Evolutionary conservation across 2,888 invertebrate genomes (phyloP).

Genomic region (Cepaea hortensis): DNA sequence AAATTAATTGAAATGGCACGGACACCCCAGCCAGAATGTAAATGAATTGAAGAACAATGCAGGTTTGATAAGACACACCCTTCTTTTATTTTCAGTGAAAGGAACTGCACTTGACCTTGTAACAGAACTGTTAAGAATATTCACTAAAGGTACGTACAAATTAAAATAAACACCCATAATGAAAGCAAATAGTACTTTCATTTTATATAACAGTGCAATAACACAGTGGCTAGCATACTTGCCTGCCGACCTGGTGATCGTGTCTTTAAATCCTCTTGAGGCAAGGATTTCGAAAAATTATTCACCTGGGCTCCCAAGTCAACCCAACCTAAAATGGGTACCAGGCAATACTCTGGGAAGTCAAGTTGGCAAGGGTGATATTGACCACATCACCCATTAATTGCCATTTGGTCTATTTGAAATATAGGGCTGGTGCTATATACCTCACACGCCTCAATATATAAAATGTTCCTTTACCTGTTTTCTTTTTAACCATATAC

Average conservation of each 20-base stretch:
- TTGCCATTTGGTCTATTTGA: neutral
- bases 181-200: neutral
- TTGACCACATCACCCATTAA: too few species aligned
- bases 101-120: constrained; percentile 26
- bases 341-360: too few species aligned
- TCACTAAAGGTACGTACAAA: constrained; percentile 33
- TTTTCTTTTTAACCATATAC: too few species aligned
- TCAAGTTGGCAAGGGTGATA: too few species aligned
- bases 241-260: neutral
- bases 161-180: neutral
- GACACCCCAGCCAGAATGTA: too few species aligned
- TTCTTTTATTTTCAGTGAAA: constrained; percentile 32
- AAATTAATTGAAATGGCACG: neutral
- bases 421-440: neutral
- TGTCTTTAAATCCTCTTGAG: neutral
- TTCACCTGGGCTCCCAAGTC: neutral
- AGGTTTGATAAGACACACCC: neutral
- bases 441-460: neutral
- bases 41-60: neutral
- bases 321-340: neutral
- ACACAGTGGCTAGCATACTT: neutral
- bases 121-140: constrained; percentile 33
- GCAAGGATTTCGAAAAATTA: neutral
- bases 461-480: neutral
- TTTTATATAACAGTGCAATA: too few species aligned